These are phyloP conservation scores for Schlechtendalia chinensis DNA, from an alignment of 1,140 invertebrate genomes.

Conservation along the genomic window DNA sequence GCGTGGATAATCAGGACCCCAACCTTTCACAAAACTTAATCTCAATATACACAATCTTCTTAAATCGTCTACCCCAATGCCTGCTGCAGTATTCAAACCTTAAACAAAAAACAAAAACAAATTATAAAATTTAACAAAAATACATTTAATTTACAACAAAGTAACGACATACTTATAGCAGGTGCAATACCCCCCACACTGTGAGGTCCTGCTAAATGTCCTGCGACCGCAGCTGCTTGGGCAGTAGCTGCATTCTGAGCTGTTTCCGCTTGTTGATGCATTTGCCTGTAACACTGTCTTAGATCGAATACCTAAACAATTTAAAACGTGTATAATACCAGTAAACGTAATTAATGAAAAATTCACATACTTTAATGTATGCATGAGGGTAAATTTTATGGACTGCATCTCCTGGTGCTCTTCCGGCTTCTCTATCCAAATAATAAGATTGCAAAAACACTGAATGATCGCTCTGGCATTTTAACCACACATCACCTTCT, in stretches of 20 bases:
- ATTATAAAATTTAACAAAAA: background rate
- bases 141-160: slow-evolving; percentile 24
- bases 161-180: slow-evolving; percentile 54
- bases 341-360: background rate
- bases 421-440: slow-evolving; percentile 91
- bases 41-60: slow-evolving; percentile 91
- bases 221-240: slow-evolving; percentile 94
- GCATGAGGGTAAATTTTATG: slow-evolving; percentile 98
- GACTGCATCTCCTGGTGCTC: slow-evolving; percentile 94
- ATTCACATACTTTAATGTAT: slow-evolving; percentile 81
- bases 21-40: slow-evolving; percentile 98
- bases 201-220: slow-evolving; percentile 67
- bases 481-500: slow-evolving; percentile 95
- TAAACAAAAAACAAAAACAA: slow-evolving; percentile 32
- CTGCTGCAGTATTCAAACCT: slow-evolving; percentile 79
- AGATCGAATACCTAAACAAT: slow-evolving; percentile 85
- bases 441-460: slow-evolving; percentile 99
- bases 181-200: slow-evolving; percentile 64
- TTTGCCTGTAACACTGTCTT: slow-evolving; percentile 92
- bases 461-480: slow-evolving; percentile 94
- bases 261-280: slow-evolving; percentile 91
- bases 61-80: slow-evolving; percentile 96
- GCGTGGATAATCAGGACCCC: slow-evolving; percentile 97
- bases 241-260: slow-evolving; percentile 92
- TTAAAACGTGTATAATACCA: background rate